Evolutionary conservation across 2,113 vertebrate genomes (phyloP).

Genomic region (Dolichallabes microphthalmus): DNA sequence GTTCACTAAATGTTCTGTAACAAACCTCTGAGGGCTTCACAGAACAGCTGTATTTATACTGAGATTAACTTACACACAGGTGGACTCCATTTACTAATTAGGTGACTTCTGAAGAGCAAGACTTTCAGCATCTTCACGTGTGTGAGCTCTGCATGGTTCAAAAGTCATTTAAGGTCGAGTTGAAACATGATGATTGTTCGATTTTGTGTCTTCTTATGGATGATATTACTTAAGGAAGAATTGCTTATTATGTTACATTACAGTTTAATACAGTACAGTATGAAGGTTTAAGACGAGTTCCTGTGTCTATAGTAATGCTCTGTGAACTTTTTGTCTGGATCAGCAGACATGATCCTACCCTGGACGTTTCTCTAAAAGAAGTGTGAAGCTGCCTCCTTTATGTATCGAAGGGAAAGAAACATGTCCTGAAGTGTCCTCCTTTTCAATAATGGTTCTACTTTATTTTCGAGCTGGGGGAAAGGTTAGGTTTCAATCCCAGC

Average conservation of each 20-base stretch:
- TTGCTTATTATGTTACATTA: too few species aligned
- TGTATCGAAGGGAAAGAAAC: not conserved
- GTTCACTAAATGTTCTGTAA: too few species aligned
- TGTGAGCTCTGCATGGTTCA: not conserved
- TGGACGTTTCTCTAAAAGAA: not conserved
- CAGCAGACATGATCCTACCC: not conserved
- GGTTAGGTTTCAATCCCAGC: conserved; percentile 50
- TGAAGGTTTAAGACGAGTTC: not conserved
- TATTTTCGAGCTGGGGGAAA: not conserved
- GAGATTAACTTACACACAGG: too few species aligned
- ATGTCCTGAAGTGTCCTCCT: not conserved
- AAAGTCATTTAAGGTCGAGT: not conserved
- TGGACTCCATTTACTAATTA: too few species aligned
- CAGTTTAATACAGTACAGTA: not conserved
- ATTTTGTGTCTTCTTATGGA: not conserved
- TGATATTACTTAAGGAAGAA: too few species aligned
- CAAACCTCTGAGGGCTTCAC: too few species aligned
- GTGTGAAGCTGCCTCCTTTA: not conserved
- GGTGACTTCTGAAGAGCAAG: not conserved
- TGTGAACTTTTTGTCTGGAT: not conserved
- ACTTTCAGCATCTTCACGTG: not conserved
- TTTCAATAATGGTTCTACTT: conserved; percentile 3
- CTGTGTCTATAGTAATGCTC: not conserved
- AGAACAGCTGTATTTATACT: too few species aligned
- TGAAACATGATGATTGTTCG: not conserved